These are phyloP conservation scores for Argyrosomus regius DNA, from an alignment of 2,797 vertebrate genomes.

Conservation along the genomic window DNA sequence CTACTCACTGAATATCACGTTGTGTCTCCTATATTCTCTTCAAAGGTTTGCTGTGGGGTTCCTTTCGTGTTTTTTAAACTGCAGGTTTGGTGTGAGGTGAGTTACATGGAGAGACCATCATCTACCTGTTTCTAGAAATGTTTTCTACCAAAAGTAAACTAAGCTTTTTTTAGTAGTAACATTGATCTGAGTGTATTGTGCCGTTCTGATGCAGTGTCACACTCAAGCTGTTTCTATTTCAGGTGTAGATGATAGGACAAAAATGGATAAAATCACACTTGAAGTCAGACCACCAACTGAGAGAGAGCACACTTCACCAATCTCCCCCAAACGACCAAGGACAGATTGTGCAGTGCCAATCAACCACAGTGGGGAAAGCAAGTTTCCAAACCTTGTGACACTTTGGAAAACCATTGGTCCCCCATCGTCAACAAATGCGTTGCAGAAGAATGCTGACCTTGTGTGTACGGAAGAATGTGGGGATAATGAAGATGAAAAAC, in stretches of 20 bases:
- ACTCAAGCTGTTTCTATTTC: conserved; percentile 43
- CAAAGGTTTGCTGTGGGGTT: conserved; percentile 31
- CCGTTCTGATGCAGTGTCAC: conserved; percentile 15
- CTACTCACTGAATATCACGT: conserved; percentile 28
- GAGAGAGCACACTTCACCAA: conserved; percentile 30
- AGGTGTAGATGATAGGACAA: conserved; percentile 33
- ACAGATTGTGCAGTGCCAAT: conserved; percentile 40
- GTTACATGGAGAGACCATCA: background rate
- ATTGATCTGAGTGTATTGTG: background rate
- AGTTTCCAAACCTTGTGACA: conserved; percentile 46
- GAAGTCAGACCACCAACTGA: conserved; percentile 28
- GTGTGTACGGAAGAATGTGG: conserved; percentile 6
- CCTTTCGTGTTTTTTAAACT: conserved; percentile 15
- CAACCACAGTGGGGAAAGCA: conserved; percentile 15
- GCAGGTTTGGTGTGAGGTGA: conserved; percentile 39
- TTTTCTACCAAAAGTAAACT: background rate
- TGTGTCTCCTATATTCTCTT: conserved; percentile 36
- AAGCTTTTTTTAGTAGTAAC: conserved; percentile 12
- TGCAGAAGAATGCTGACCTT: background rate
- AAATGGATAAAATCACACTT: conserved; percentile 68
- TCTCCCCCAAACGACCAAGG: conserved; percentile 67
- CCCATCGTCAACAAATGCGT: background rate
- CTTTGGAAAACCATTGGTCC: conserved; percentile 28
- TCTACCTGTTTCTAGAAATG: background rate
- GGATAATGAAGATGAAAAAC: conserved; percentile 21